A percentile compares a stretch with the other conserved stretches of the same genome.
Evolutionary conservation across 2,888 invertebrate genomes (phyloP).

Genomic region (Cordylochernes scorpioides): DNA sequence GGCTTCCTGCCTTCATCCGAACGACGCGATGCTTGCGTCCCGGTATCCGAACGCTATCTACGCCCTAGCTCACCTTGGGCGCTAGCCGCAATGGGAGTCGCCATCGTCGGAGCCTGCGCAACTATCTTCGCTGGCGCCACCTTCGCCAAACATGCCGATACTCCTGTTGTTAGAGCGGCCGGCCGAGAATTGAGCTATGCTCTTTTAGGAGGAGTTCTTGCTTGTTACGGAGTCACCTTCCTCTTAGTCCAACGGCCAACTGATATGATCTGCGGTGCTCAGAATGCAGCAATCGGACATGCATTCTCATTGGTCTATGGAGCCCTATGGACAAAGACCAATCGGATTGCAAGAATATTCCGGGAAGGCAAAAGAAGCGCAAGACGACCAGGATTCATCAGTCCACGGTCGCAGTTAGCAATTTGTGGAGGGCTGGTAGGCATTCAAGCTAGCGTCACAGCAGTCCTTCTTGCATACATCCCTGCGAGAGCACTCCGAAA

Average conservation of each 20-base stretch:
- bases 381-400: conserved; percentile 24
- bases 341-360: conserved; percentile 16
- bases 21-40: conserved; percentile 31
- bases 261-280: conserved; percentile 21
- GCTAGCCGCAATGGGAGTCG: conserved; percentile 56
- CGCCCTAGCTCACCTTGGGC: conserved; percentile 49
- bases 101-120: conserved; percentile 21
- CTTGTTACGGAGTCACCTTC: conserved; percentile 24
- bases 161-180: conserved; percentile 25
- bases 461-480: conserved; percentile 68
- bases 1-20: conserved; percentile 11
- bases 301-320: conserved; percentile 24
- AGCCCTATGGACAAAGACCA: conserved; percentile 25
- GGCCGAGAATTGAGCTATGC: conserved; percentile 25
- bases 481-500: conserved; percentile 69
- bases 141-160: conserved; percentile 21
- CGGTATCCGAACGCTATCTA: conserved; percentile 40
- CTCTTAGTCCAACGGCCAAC: conserved; percentile 22
- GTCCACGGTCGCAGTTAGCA: conserved; percentile 24
- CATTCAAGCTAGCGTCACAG: conserved; percentile 38
- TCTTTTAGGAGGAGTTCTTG: conserved; percentile 22
- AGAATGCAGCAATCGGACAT: conserved; percentile 22
- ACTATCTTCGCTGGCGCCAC: conserved; percentile 20
- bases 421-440: conserved; percentile 22
- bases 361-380: conserved; percentile 22